Percentiles rank a stretch among this genome's conserved stretches.
These are phyloP conservation scores for Ditula angustiorana DNA, from an alignment of 2,888 invertebrate genomes.

Conservation along the genomic window DNA sequence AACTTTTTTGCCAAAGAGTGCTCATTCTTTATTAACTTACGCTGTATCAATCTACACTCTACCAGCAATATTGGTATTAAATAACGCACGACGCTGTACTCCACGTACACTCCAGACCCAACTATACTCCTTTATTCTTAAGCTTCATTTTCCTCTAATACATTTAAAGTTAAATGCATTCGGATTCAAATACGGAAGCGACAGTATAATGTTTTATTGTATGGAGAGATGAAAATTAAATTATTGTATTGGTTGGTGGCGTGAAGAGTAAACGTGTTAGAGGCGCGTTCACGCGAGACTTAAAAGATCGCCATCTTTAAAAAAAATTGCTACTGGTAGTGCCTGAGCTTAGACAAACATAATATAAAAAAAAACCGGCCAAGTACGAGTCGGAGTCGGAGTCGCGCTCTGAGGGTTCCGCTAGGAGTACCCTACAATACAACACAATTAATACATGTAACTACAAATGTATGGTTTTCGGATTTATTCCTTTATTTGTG, in stretches of 20 bases:
- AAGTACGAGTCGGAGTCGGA: too few relatives aligned
- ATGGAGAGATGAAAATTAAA: constrained; percentile 36
- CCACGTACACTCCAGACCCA: not conserved
- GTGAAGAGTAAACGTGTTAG: constrained; percentile 33
- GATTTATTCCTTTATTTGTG: too few relatives aligned
- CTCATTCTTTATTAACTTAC: constrained; percentile 11
- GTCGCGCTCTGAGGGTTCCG: too few relatives aligned
- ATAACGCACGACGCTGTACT: constrained; percentile 37
- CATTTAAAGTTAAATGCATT: constrained; percentile 25
- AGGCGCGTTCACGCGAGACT: constrained; percentile 5
- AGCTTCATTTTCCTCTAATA: not conserved
- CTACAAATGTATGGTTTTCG: too few relatives aligned
- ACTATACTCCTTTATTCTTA: not conserved
- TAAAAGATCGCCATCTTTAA: not conserved
- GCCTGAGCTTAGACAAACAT: too few relatives aligned
- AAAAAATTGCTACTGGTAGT: too few relatives aligned
- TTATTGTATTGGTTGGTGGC: constrained; percentile 36
- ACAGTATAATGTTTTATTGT: constrained; percentile 41
- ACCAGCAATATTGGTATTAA: constrained; percentile 42
- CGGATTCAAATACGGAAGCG: constrained; percentile 41
- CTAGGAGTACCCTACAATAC: too few relatives aligned
- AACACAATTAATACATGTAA: too few relatives aligned
- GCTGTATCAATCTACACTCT: constrained; percentile 32
- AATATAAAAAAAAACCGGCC: too few relatives aligned
- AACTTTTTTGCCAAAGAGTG: not conserved